These are phyloP conservation scores for Chaetodon trifasciatus DNA, from an alignment of 2,797 vertebrate species.

Conservation along the genomic window DNA sequence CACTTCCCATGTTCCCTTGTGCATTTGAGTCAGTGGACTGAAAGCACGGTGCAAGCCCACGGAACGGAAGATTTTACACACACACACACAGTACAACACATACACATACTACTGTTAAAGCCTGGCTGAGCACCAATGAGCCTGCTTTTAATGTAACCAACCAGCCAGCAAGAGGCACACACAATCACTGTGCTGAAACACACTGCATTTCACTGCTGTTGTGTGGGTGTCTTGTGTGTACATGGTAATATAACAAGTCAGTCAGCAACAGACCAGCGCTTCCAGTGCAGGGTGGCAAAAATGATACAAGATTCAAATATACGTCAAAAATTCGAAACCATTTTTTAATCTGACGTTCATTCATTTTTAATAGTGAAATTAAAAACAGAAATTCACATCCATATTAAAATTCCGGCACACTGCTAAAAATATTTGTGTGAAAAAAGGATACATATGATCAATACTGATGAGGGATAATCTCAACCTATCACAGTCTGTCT, in stretches of 20 bases:
- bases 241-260: constrained; percentile 33
- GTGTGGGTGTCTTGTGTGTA: constrained; percentile 16
- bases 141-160: constrained; percentile 57
- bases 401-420: neutral
- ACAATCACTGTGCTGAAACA: constrained; percentile 28
- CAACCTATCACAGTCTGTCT: too few species aligned
- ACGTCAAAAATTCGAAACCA: too few species aligned
- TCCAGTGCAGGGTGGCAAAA: constrained; percentile 32
- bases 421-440: neutral
- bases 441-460: neutral
- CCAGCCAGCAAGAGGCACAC: constrained; percentile 47
- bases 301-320: constrained; percentile 18
- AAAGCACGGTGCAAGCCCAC: constrained; percentile 14
- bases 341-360: too few species aligned
- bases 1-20: constrained; percentile 18
- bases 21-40: constrained; percentile 28
- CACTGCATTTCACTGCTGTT: constrained; percentile 3
- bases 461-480: too few species aligned
- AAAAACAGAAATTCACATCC: too few species aligned
- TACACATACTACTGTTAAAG: constrained; percentile 37
- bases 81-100: constrained; percentile 16
- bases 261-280: constrained; percentile 19
- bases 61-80: constrained; percentile 22
- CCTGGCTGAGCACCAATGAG: constrained; percentile 56
- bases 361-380: too few species aligned